Percentiles rank a stretch among this genome's conserved stretches.
Conservation (phyloP, 2,113 vertebrate species). For the Rhegmatorhina hoffmannsi region DNA sequence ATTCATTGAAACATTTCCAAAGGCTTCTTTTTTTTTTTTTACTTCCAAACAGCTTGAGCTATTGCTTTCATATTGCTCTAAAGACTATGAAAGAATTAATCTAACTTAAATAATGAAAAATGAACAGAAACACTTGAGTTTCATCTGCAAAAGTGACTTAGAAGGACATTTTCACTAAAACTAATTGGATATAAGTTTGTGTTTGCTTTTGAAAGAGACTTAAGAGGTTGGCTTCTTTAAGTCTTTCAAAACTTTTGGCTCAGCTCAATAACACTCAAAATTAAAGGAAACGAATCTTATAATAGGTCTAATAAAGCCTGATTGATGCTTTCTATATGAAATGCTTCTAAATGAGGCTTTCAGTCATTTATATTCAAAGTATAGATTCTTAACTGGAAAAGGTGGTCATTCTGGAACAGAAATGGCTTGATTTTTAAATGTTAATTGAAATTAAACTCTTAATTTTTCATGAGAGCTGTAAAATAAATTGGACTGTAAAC, state of each 20-base stretch:
- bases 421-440: not conserved
- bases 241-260: not conserved
- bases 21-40: not conserved
- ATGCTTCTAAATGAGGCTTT: not conserved
- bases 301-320: not conserved
- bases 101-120: not conserved
- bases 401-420: not conserved
- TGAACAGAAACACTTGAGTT: not conserved
- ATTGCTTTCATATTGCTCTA: not conserved
- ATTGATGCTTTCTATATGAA: not conserved
- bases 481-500: slow-evolving; percentile 2
- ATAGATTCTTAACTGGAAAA: slow-evolving; percentile 3
- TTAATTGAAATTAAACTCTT: slow-evolving; percentile 45
- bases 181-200: not conserved
- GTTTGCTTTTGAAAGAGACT: not conserved
- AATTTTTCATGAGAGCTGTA: slow-evolving; percentile 20
- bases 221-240: not conserved
- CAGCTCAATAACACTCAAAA: not conserved
- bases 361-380: not conserved
- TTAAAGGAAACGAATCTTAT: not conserved
- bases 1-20: not conserved
- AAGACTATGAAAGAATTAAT: not conserved
- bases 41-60: not conserved
- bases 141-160: not conserved
- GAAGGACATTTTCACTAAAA: not conserved